A percentile compares a stretch with the other conserved stretches of the same genome.
Evolutionary conservation across 2,797 vertebrate genomes (phyloP).

Genomic region (Malurus splendens): DNA sequence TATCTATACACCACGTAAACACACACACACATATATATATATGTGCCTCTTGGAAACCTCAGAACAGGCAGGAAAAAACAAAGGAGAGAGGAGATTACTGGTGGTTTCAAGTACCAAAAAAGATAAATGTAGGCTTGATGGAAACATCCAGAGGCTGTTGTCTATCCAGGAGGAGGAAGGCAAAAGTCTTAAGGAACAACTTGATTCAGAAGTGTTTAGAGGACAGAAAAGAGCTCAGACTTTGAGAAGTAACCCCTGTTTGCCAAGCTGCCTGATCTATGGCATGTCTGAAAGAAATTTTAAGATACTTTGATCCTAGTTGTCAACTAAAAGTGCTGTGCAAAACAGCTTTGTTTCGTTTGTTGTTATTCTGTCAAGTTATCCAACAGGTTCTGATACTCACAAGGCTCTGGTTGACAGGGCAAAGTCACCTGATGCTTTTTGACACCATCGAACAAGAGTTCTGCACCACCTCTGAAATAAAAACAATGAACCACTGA

Average conservation of each 20-base stretch:
- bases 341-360: constrained; percentile 2
- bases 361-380: not conserved
- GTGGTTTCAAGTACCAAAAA: not conserved
- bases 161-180: not conserved
- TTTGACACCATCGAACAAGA: constrained; percentile 88
- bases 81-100: not conserved
- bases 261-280: not conserved
- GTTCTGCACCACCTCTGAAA: constrained; percentile 91
- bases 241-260: not conserved
- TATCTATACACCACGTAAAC: not conserved
- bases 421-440: constrained; percentile 89
- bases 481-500: constrained; percentile 46
- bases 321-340: not conserved
- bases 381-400: constrained; percentile 73
- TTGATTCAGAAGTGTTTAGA: not conserved
- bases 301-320: not conserved
- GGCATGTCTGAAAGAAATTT: not conserved
- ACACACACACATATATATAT: fast-evolving
- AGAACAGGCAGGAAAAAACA: not conserved
- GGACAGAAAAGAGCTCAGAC: not conserved
- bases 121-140: not conserved
- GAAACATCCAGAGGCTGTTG: not conserved
- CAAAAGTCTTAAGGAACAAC: not conserved
- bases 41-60: not conserved
- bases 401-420: constrained; percentile 84